A percentile compares a stretch with the other conserved stretches of the same genome.
These are phyloP conservation scores for Oenanthe melanoleuca DNA, from an alignment of 2,113 vertebrate species.

Conservation along the genomic window DNA sequence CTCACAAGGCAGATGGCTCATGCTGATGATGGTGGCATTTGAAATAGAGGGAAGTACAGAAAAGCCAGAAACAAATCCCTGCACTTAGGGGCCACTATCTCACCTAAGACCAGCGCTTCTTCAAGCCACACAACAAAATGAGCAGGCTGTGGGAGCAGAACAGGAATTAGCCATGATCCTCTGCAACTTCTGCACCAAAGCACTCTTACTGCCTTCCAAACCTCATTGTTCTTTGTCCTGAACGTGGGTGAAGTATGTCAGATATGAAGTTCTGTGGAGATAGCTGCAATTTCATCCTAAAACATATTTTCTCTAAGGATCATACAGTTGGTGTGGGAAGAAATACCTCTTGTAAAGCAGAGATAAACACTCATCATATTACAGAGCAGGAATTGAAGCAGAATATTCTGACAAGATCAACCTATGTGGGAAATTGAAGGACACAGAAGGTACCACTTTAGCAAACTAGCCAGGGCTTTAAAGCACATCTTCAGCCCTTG, in stretches of 20 bases:
- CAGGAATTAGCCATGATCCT: background rate
- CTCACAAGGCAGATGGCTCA: background rate
- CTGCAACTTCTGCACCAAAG: background rate
- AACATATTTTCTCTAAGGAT: background rate
- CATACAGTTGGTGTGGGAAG: background rate
- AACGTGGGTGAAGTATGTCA: background rate
- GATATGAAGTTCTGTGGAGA: background rate
- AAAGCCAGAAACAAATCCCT: background rate
- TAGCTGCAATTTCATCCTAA: background rate
- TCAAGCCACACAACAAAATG: background rate
- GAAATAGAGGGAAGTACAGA: background rate
- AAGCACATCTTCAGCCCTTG: background rate
- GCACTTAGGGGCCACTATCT: background rate
- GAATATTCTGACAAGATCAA: background rate
- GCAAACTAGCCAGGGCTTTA: background rate
- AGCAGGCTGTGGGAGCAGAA: background rate
- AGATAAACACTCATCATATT: background rate
- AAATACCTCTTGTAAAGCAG: background rate
- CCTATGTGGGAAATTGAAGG: background rate
- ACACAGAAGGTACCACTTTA: background rate
- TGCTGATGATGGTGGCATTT: background rate
- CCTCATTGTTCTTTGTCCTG: background rate
- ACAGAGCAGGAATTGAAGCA: background rate
- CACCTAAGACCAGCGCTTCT: background rate
- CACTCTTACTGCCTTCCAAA: background rate